Base-by-base conservation (phyloP, 2,797 vertebrate species). In the Dicrostonyx torquatus region DNA sequence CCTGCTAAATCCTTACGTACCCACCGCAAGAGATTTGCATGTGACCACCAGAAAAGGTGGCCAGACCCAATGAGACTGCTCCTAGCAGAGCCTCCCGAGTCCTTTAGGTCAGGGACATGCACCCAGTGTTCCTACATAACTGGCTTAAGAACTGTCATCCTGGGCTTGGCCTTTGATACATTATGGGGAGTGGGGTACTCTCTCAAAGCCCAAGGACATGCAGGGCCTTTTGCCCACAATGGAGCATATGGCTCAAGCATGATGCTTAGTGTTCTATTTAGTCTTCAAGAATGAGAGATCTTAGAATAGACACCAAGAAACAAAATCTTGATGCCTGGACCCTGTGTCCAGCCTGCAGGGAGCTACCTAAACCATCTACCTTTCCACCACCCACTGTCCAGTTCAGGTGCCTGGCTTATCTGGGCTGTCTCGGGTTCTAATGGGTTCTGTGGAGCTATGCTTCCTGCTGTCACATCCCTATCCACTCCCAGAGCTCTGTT, bases 1-100 rank as follows among this genome's bases (percentile, higher is more conserved):
- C 3, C 2, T 12, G 50, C 5, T 5, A 4, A 0, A 0, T 2
- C 10, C 18, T 0, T 0, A 1, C 29, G 31, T 10, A 0, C 3
- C 24, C 40, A 0, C 0, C 15, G 31, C 29, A 22, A 45, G 34
- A 9, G 5, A 2, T 15, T 4, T 43, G 50, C 12, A 3, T 8
- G 29, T 1, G 0, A 9, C 3, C 5, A 0, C 3, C 64, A n/a
- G 37, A 53, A 60, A 31, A 60, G 37, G n/a, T 5, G 2, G 31
- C 29, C 55, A 58, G 0, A 6, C 55, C 20, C 55, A 58, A 8
- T 60, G 24, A 9, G 24, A 43, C 22, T 40, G 9, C 20, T 4
- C 48, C 68, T 50, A 0, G 0, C 13, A 24, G 0, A 40, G 48
- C 13, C 48, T 2, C 13, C 55, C 0, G 5, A 37, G 9, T 12